Base-by-base conservation (phyloP, 2,113 vertebrate genomes). In the Poeciliopsis retropinna region DNA sequence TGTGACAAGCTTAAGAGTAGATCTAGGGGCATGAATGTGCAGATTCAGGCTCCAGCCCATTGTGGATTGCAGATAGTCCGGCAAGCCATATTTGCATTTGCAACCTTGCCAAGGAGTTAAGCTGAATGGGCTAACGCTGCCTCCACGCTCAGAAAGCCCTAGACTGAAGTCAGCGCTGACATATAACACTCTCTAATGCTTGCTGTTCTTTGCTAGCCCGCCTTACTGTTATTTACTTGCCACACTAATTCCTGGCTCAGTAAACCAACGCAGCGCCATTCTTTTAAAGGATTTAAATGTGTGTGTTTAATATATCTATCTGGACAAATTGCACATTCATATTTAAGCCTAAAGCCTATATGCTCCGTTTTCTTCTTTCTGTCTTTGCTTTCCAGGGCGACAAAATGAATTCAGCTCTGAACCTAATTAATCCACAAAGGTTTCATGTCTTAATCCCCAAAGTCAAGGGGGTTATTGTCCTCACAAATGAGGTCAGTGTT, bases 391-490 rank as follows among this genome's bases (percentile, higher is more conserved):
- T 95, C 87, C 90, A 81, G 82, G 83, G 91, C 77, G 86, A 87
- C 89, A 90, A 94, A 94, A 95, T 93, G 93, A 94, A 95, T 95
- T 94, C 93, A 89, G 94, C 92, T 92, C 92, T 81, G 92, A 93
- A 94, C 93, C 94, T 95, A 95, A 95, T 95, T 95, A 95, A 95
- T 95, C 94, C 93, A 94, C 92, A 94, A 95, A 95, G 95, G 95
- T 95, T 95, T 95, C 94, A 94, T 95, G 94, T 94, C 93, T 95
- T 95, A 95, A 95, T 95, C 94, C 94, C 94, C 93, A 94, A 95
- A 95, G 95, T 95, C 94, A 94, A 94, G 94, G 94, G 90, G 95
- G 94, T 95, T 95, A 95, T 94, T 95, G 95, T 95, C 95, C 94
- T 95, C 94, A 92, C 94, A 95, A 95, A 95, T 95, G 95, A 95